Conservation (phyloP, 2,888 invertebrate species). For the Vanessa cardui region DNA sequence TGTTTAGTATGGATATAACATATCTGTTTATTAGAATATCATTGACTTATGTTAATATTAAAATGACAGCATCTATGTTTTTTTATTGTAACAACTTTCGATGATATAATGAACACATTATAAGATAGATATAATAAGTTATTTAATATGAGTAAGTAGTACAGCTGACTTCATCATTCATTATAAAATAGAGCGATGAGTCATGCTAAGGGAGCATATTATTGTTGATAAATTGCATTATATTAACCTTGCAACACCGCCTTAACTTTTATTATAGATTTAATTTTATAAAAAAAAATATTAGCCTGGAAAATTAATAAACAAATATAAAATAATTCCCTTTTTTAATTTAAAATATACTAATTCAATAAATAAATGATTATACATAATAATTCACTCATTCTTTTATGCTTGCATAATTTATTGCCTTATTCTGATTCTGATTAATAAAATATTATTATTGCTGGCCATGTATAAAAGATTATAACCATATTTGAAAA, state of each 20-base stretch:
- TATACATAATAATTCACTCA: not conserved
- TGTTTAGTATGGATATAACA: no score
- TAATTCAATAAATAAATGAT: not conserved
- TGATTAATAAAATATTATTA: conserved; percentile 27
- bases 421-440: conserved; percentile 18
- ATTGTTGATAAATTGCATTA: conserved; percentile 1
- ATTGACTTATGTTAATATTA: no score
- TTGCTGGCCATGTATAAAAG: conserved; percentile 22
- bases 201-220: conserved; percentile 19
- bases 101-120: no score
- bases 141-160: conserved; percentile 8
- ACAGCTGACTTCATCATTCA: conserved; percentile 5
- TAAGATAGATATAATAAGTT: not conserved
- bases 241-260: not conserved
- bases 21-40: no score
- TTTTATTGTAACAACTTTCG: no score
- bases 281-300: not conserved
- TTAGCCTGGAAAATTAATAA: no score
- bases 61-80: no score
- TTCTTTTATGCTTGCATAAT: not conserved
- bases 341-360: not conserved
- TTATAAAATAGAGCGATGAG: conserved; percentile 18
- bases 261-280: not conserved
- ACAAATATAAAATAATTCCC: no score
- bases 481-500: conserved; percentile 20